These are phyloP conservation scores for Andrena fulva DNA, from an alignment of 2,888 invertebrate genomes.

Conservation along the genomic window DNA sequence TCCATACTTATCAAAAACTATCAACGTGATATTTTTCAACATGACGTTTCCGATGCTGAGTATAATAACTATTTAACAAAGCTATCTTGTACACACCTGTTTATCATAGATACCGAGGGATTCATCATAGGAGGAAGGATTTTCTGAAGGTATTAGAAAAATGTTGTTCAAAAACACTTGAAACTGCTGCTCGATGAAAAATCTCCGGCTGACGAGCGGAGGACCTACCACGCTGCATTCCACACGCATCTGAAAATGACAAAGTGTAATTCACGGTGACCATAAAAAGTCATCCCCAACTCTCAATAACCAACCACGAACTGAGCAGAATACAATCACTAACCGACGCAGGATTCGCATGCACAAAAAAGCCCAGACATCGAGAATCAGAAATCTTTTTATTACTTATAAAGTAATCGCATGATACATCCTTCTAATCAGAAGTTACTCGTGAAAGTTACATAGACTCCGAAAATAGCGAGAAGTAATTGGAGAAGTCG, in stretches of 20 bases:
- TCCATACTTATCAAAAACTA: background rate
- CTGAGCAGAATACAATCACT: no score
- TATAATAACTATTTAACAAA: background rate
- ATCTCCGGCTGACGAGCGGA: no score
- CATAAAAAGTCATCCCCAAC: no score
- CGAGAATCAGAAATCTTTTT: conserved; percentile 58
- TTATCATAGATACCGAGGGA: background rate
- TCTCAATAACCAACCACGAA: no score
- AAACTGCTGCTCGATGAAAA: no score
- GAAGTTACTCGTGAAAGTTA: conserved; percentile 55
- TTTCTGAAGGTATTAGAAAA: no score
- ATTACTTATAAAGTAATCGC: conserved; percentile 60
- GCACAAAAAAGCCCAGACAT: background rate
- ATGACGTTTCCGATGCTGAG: background rate
- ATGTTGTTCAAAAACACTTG: no score
- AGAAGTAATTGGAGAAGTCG: conserved; percentile 44
- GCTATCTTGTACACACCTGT: background rate
- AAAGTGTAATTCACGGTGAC: no score
- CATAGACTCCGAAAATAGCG: conserved; percentile 57
- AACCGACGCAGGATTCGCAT: background rate
- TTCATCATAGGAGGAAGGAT: no score
- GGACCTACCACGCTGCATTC: no score
- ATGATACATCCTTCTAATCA: conserved; percentile 57
- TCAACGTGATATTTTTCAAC: background rate
- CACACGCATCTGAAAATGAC: no score